Conservation (phyloP, 2,113 vertebrate species). For the Microcebus lehilahytsara region DNA sequence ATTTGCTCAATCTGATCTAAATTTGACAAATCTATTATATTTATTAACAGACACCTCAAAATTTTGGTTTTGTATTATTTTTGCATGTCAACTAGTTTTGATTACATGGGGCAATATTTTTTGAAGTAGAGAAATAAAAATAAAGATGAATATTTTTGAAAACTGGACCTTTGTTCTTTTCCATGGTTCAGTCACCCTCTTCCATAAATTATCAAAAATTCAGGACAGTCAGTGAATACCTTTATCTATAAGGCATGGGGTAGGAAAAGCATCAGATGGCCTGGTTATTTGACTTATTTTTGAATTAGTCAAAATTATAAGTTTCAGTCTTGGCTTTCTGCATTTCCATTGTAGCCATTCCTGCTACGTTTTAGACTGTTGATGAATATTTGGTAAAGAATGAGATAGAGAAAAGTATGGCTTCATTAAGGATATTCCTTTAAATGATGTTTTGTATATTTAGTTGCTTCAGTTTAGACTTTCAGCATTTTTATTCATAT, state of each 20-base stretch:
- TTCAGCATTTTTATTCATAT: neutral
- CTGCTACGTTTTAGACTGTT: neutral
- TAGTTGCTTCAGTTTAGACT: neutral
- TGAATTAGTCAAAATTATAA: neutral
- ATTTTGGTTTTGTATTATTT: neutral
- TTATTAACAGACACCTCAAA: neutral
- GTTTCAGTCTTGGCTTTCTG: slow-evolving; percentile 27
- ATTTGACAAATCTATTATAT: neutral
- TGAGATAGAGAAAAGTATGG: neutral
- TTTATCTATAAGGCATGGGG: neutral
- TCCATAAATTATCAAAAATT: neutral
- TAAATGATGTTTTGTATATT: neutral
- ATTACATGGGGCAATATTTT: neutral
- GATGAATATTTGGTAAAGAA: neutral
- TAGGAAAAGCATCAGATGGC: neutral
- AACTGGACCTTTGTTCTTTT: neutral
- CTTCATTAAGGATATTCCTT: neutral
- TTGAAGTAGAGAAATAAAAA: neutral
- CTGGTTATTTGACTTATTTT: neutral
- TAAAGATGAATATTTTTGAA: slow-evolving; percentile 24
- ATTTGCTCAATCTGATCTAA: neutral
- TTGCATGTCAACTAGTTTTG: neutral
- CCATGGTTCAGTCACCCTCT: neutral
- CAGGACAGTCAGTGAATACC: neutral
- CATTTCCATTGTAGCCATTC: neutral